Base-by-base conservation (phyloP, 2,888 invertebrate species). In the Octonoba sinensis region DNA sequence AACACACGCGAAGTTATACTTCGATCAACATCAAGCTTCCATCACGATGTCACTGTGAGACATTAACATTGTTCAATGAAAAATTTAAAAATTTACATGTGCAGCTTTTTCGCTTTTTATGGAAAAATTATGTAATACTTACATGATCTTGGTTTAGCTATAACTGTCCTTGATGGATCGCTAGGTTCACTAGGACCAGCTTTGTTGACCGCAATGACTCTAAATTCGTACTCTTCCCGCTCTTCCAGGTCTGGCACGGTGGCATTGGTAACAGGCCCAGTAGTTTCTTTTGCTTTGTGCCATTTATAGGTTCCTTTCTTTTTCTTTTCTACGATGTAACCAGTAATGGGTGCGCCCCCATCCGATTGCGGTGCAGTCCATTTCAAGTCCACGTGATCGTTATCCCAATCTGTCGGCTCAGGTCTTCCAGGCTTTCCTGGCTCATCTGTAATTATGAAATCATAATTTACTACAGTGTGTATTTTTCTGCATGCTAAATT, bases 331-430 rank as follows among this genome's bases (percentile, higher is more conserved):
- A 97, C 92, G 79, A 97, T 92, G 88, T 97, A 97, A 11, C 88
- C 88, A 3, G 86, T 87, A 67, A 87, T 86, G 11, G 97, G 96
- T 51, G 98, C 95, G 83, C 98, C 98, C 73, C 98, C 98, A 84
- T 99, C 98, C 85, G 90, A 93, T 83, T 95, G 96, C 8, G 99
- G 99, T 87, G 95, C 94, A 72, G 92, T 92, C 98, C 99, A 99
- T 88, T 94, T 95, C 78, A 96, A 91, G 88, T 98, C 96, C 47
- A 97, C 97, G 87, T 96, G 97, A 88, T 97, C 96, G 87, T 93
- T 94, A 90, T 99, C 98, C 96, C 97, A 99, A 87, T 99, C 98
- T 22, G 92, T 93, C 62, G 96, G 92, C 88, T 97, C 95, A 69
- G 97, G 95, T 87, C 93, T 92, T 85, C 93, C 94, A 11, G 99